Base-by-base conservation (phyloP, 2,888 invertebrate genomes). In the Torymus aiolomorphi region DNA sequence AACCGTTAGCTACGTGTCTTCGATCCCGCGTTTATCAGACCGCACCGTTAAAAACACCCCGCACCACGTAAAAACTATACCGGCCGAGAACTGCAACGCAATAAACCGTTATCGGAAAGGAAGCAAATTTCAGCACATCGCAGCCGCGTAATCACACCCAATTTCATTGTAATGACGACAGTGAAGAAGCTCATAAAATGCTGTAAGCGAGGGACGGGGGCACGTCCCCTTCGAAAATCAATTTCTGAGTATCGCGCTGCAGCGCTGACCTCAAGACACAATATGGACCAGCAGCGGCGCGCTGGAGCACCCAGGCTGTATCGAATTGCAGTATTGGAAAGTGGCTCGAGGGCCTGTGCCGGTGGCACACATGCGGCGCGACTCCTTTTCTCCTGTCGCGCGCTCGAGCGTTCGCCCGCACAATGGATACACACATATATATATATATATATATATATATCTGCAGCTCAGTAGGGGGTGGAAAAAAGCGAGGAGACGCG, bases 241-340 rank as follows among this genome's bases (percentile, higher is more conserved):
- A 78, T 78, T 78, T 61, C 67, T 42, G 59, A 63, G 49, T 66
- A 72, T 76, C 49, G 56, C 51, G 51, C 42, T 61, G 61, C 54
- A 24, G 52, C 16, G 65, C 42, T 67, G 72, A 73, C 61, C 73
- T 66, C 54, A 16, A 66, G 72, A 52, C 65, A 77, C 31, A 31
- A 65, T 66, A 76, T 70, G 61, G 57, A 51, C 57, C 31, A 42
- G 42, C 42, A 42, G 56, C 1, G 5, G 11, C 59, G 24, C 61
- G 24, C 2, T 42, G 42, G 8, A 42, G 42, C 42, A 42, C 42
- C 4, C 42, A 42, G 42, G 24, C 20, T 67, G 61, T 78, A 73
- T 72, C 78, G 78, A 62, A 73, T 78, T 78, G 66, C 67, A 78
- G 59, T 73, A 78, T 78, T 72, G 78, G 66, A 66, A 73, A 78